Percentiles rank a stretch among this genome's conserved stretches.
These are phyloP conservation scores for Brachyopa scutellaris DNA, from an alignment of 2,888 invertebrate species.

Conservation along the genomic window DNA sequence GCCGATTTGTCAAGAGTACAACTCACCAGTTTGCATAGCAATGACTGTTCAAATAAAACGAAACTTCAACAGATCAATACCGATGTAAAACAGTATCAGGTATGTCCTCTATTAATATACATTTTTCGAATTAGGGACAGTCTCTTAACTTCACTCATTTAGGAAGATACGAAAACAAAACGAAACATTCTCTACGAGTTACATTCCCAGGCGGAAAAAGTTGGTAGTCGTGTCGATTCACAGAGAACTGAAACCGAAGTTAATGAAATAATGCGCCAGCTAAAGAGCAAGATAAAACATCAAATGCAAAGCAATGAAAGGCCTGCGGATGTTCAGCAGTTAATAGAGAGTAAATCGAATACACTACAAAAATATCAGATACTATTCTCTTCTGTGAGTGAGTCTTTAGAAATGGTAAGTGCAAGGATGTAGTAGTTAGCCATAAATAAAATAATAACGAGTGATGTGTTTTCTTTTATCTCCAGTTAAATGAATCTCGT, in stretches of 20 bases:
- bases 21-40: constrained; percentile 71
- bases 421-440: no score
- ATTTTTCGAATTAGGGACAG: no score
- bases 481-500: constrained; percentile 80
- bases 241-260: constrained; percentile 81
- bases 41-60: constrained; percentile 54
- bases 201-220: constrained; percentile 74
- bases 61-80: constrained; percentile 65
- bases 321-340: constrained; percentile 76
- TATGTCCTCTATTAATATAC: background rate
- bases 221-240: constrained; percentile 78
- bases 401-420: constrained; percentile 81
- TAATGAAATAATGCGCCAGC: constrained; percentile 77
- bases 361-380: constrained; percentile 81
- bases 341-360: constrained; percentile 81
- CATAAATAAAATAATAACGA: no score
- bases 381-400: constrained; percentile 81
- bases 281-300: constrained; percentile 77
- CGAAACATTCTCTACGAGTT: constrained; percentile 62
- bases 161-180: constrained; percentile 60
- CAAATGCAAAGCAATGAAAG: constrained; percentile 76
- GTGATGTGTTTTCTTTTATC: no score
- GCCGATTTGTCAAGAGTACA: constrained; percentile 73
- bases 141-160: background rate
- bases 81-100: constrained; percentile 55